phyloP scores from a whole-genome alignment of 2,797 vertebrate species.

The Microctenopoma steveboyesi region DNA sequence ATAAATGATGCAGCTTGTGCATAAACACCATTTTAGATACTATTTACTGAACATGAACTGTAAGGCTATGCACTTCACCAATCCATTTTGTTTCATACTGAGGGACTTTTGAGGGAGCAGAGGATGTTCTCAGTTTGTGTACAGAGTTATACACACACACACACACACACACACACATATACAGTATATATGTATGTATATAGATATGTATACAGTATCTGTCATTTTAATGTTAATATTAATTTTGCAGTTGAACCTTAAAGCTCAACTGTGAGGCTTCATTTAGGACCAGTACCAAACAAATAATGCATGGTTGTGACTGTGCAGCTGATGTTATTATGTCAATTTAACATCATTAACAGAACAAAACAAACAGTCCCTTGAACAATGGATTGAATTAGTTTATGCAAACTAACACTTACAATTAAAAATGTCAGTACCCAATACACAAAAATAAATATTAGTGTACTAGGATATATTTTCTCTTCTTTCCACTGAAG shows the following conservation, averaged over 20 bases:
- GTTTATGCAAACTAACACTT: constrained; percentile 8
- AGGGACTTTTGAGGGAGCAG: background rate
- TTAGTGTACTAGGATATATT: background rate
- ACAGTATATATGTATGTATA: no score
- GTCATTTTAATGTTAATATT: background rate
- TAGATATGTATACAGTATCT: no score
- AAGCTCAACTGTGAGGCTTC: background rate
- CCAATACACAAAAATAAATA: constrained; percentile 5
- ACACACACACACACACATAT: no score
- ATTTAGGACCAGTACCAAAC: background rate
- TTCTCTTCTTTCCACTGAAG: background rate
- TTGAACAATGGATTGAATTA: background rate
- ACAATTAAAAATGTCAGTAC: constrained; percentile 4
- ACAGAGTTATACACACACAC: no score
- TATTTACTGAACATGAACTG: constrained; percentile 8
- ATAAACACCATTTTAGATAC: constrained; percentile 26
- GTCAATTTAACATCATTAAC: background rate
- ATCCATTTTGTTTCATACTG: background rate
- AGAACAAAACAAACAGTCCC: background rate
- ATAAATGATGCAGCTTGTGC: constrained; percentile 25
- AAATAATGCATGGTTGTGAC: background rate
- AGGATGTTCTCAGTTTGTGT: background rate
- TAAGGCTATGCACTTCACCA: background rate
- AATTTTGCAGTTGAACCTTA: background rate
- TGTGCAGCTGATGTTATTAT: background rate